Percentiles rank a stretch among this genome's conserved stretches.
These are phyloP conservation scores for Spisula solida DNA, from an alignment of 2,888 invertebrate species.

Conservation along the genomic window DNA sequence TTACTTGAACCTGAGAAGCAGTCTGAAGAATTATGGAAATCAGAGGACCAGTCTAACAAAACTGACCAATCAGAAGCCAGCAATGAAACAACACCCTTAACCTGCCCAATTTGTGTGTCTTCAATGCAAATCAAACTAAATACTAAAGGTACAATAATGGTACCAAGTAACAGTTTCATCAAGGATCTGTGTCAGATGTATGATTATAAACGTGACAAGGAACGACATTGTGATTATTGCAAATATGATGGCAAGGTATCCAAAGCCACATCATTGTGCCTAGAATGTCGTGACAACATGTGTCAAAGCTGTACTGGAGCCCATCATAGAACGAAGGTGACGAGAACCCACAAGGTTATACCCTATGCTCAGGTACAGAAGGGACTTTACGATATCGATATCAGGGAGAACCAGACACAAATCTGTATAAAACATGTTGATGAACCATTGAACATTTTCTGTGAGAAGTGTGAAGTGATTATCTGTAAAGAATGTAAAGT, in stretches of 20 bases:
- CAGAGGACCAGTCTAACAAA: slow-evolving; percentile 26
- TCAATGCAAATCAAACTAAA: slow-evolving; percentile 29
- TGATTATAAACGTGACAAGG: slow-evolving; percentile 74
- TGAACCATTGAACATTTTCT: slow-evolving; percentile 74
- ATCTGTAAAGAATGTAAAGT: slow-evolving; percentile 81
- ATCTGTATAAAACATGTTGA: slow-evolving; percentile 75
- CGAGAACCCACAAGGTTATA: slow-evolving; percentile 81
- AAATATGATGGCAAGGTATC: slow-evolving; percentile 75
- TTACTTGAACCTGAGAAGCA: slow-evolving; percentile 49
- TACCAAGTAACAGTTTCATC: slow-evolving; percentile 76
- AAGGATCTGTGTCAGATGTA: slow-evolving; percentile 77
- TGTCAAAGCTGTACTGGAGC: slow-evolving; percentile 82
- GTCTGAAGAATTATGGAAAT: slow-evolving; percentile 33
- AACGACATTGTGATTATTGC: slow-evolving; percentile 82
- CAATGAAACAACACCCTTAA: slow-evolving; percentile 7
- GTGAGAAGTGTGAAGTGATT: slow-evolving; percentile 77
- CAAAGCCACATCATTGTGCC: slow-evolving; percentile 77
- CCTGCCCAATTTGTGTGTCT: slow-evolving; percentile 76
- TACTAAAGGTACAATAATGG: slow-evolving; percentile 11
- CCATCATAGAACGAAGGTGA: slow-evolving; percentile 83
- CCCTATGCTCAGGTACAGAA: slow-evolving; percentile 79
- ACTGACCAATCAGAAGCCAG: slow-evolving; percentile 10
- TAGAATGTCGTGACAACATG: slow-evolving; percentile 84
- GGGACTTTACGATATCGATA: slow-evolving; percentile 82
- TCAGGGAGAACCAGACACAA: slow-evolving; percentile 77